Percentiles rank a stretch among this genome's conserved stretches.
phyloP scores from a whole-genome alignment of 2,113 vertebrate genomes.

The Gopherus flavomarginatus region DNA sequence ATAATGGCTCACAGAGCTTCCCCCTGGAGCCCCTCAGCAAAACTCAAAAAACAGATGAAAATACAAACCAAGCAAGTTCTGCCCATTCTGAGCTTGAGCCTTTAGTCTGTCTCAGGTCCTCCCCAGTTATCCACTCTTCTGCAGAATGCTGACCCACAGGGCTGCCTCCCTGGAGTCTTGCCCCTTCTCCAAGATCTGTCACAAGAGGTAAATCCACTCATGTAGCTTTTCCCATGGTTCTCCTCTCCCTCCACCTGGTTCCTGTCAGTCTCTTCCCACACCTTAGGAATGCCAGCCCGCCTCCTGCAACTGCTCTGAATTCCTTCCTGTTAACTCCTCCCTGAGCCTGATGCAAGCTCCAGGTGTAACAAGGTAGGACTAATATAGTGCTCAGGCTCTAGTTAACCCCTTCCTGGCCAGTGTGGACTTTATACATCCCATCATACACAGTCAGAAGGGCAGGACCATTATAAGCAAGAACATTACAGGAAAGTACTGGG shows the following conservation, averaged over 20 bases:
- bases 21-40: background rate
- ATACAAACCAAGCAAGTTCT: background rate
- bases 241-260: background rate
- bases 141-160: background rate
- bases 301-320: background rate
- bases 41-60: background rate
- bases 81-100: background rate
- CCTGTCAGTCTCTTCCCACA: background rate
- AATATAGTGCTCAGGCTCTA: background rate
- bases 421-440: background rate
- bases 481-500: background rate
- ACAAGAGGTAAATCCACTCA: background rate
- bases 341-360: background rate
- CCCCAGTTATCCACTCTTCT: background rate
- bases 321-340: background rate
- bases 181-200: background rate
- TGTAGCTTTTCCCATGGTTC: background rate
- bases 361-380: background rate
- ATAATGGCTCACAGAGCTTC: background rate
- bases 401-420: background rate
- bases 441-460: background rate
- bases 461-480: rapidly evolving
- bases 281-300: background rate
- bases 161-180: background rate
- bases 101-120: background rate